Evolutionary conservation across 1,140 invertebrate species (phyloP).

Genomic region (Rhopalosiphum padi): DNA sequence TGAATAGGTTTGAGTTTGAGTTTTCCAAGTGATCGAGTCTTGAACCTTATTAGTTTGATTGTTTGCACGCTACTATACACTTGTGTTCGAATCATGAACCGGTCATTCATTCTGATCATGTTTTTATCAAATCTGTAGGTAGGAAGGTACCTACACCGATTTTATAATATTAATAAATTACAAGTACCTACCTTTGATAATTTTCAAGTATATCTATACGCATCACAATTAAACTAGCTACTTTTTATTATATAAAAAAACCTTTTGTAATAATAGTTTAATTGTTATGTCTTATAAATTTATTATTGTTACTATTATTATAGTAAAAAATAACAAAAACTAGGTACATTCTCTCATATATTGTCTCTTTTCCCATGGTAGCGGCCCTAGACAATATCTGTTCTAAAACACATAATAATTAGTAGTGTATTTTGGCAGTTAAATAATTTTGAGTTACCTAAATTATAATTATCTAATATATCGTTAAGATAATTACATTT

Average conservation of each 20-base stretch:
- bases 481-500: not conserved
- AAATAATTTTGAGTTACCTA: not conserved
- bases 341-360: not conserved
- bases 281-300: not conserved
- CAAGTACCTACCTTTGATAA: constrained; percentile 18
- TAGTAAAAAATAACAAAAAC: not conserved
- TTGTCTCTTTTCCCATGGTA: not conserved
- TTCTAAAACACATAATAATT: not conserved
- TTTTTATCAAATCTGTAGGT: constrained; percentile 33
- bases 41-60: not conserved
- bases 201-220: not conserved
- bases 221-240: not conserved
- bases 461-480: not conserved
- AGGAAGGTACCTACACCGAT: not conserved
- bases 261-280: not conserved
- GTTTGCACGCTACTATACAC: constrained; percentile 12
- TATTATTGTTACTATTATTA: not conserved
- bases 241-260: not conserved
- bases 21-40: constrained; percentile 8
- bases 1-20: not conserved
- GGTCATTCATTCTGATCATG: constrained; percentile 43
- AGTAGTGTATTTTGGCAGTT: not conserved
- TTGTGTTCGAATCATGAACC: not conserved
- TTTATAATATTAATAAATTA: constrained; percentile 5
- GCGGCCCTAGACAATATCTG: not conserved